These are phyloP conservation scores for Cyclura pinguis DNA, from an alignment of 2,797 vertebrate species.

Conservation along the genomic window DNA sequence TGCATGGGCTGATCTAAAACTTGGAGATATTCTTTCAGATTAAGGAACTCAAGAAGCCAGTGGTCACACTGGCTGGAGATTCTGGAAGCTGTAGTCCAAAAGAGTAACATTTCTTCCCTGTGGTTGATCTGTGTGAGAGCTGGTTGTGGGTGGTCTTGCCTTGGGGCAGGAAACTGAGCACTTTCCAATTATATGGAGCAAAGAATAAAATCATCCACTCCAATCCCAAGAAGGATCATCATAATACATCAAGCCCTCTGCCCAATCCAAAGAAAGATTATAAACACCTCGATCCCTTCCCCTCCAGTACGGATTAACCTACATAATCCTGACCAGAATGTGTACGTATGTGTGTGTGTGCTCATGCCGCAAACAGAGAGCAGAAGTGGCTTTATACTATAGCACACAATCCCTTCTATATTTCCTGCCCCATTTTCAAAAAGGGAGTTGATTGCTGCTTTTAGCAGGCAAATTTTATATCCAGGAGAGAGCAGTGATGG, in stretches of 20 bases:
- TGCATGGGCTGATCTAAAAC: not conserved
- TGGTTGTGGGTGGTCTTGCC: not conserved
- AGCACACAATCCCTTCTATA: not conserved
- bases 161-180: not conserved
- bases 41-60: no score
- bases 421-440: not conserved
- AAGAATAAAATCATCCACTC: not conserved
- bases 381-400: not conserved
- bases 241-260: not conserved
- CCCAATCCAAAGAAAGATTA: not conserved
- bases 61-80: no score
- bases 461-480: conserved; percentile 5
- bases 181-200: not conserved
- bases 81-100: no score
- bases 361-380: not conserved
- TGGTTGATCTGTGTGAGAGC: not conserved
- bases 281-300: not conserved
- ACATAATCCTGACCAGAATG: conserved; percentile 4
- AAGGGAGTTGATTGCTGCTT: not conserved
- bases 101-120: not conserved
- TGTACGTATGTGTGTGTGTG: not conserved
- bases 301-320: conserved; percentile 25
- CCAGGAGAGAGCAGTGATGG: not conserved
- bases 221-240: not conserved
- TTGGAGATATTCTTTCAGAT: no score